Evolutionary conservation across 2,797 vertebrate species (phyloP).

Genomic region (Glyptemys insculpta): DNA sequence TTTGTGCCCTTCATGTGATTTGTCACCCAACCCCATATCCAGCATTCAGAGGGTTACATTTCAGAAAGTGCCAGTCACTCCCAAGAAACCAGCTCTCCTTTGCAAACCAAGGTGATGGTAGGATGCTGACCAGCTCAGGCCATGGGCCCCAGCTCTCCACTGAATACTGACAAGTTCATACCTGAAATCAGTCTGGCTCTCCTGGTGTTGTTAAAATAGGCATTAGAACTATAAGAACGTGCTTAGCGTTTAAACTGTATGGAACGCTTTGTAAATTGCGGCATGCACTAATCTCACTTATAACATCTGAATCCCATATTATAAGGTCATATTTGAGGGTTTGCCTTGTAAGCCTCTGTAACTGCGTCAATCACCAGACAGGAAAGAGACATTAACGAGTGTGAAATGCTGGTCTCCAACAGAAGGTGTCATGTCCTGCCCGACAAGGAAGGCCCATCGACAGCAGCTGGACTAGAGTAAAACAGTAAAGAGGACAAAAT

Average conservation of each 20-base stretch:
- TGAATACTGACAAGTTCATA: background rate
- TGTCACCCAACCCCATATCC: fast-evolving
- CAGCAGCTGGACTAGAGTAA: background rate
- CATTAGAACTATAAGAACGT: background rate
- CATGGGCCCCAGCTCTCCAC: background rate
- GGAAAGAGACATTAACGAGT: background rate
- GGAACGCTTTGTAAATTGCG: background rate
- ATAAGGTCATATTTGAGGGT: background rate
- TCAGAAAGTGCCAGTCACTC: background rate
- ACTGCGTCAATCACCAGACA: no score
- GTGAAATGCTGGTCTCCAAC: background rate
- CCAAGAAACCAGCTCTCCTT: no score
- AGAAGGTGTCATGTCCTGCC: background rate
- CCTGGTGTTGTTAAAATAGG: background rate
- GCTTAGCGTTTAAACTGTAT: background rate
- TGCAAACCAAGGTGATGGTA: no score
- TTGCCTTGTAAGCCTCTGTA: background rate
- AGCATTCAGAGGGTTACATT: background rate
- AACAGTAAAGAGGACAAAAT: background rate
- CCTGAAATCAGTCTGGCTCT: background rate
- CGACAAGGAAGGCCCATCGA: background rate
- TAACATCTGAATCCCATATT: background rate
- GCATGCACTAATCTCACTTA: background rate
- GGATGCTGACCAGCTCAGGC: no score
- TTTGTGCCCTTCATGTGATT: background rate